phyloP scores from a whole-genome alignment of 2,113 vertebrate genomes.

The Isurus oxyrinchus region DNA sequence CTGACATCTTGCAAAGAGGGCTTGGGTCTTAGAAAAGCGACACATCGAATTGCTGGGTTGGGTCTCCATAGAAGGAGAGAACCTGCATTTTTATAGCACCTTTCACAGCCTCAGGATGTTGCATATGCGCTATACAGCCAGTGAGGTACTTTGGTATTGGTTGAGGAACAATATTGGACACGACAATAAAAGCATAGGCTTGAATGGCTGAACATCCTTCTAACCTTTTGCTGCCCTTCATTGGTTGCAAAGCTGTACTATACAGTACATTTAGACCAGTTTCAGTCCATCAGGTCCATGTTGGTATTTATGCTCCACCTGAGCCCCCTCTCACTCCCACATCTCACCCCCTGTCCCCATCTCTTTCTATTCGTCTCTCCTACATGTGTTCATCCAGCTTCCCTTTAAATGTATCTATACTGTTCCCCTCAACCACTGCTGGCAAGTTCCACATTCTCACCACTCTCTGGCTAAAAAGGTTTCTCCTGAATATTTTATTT shows the following conservation, averaged over 20 bases:
- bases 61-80: background rate
- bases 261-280: background rate
- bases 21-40: background rate
- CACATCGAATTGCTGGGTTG: background rate
- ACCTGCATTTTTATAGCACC: background rate
- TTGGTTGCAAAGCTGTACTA: background rate
- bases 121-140: background rate
- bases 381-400: too few relatives aligned
- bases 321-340: background rate
- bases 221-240: background rate
- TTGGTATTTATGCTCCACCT: background rate
- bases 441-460: background rate
- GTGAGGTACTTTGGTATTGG: background rate
- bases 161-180: background rate
- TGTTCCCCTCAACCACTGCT: too few relatives aligned
- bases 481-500: background rate
- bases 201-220: background rate
- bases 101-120: background rate
- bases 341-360: too few relatives aligned
- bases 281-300: background rate
- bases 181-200: background rate
- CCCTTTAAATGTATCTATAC: too few relatives aligned
- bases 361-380: too few relatives aligned
- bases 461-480: background rate
- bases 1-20: background rate